Evolutionary conservation across 2,797 vertebrate species (phyloP).

Genomic region (Tinamus major): DNA sequence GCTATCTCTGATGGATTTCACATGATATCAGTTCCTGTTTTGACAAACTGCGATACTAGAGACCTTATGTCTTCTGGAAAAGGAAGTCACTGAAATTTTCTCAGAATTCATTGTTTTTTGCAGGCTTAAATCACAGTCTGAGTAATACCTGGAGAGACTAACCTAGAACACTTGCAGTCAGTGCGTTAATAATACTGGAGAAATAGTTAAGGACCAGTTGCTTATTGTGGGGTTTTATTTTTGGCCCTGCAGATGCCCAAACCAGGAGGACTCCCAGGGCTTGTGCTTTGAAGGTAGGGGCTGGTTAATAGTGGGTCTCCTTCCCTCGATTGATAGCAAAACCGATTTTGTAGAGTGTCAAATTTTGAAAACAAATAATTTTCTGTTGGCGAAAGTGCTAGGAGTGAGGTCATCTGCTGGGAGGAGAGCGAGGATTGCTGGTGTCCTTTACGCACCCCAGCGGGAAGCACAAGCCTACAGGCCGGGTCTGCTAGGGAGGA

Average conservation of each 20-base stretch:
- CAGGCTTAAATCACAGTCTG: neutral
- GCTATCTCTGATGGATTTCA: neutral
- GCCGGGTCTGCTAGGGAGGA: neutral
- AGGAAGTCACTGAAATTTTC: neutral
- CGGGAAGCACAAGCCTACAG: neutral
- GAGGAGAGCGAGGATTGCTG: neutral
- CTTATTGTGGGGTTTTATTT: neutral
- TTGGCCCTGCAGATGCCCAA: neutral
- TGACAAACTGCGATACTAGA: neutral
- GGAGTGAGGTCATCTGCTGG: neutral
- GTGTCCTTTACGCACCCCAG: neutral
- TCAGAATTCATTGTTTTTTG: neutral
- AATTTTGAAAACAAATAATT: neutral
- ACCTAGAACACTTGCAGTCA: neutral
- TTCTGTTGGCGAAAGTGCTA: neutral
- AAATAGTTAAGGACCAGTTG: neutral
- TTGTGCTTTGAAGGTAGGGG: neutral
- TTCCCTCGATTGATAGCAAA: neutral
- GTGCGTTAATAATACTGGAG: neutral
- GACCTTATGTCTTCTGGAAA: neutral
- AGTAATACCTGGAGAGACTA: neutral
- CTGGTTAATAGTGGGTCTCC: rapidly evolving
- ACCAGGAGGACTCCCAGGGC: neutral
- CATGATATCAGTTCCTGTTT: neutral
- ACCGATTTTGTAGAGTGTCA: neutral